These are phyloP conservation scores for Sebastes dallii DNA, from an alignment of 2,797 vertebrate genomes.

Conservation along the genomic window DNA sequence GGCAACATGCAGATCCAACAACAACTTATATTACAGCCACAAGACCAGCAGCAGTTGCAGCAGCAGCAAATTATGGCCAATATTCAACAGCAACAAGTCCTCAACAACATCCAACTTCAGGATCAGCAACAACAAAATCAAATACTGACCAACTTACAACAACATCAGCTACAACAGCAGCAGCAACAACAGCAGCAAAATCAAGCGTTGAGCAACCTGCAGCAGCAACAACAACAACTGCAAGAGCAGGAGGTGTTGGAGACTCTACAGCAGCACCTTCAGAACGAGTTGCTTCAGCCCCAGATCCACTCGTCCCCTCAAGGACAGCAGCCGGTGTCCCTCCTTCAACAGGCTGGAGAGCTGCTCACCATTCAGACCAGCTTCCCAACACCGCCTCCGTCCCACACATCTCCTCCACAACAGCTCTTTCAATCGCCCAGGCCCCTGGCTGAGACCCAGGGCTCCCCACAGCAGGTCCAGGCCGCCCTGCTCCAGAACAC, in stretches of 20 bases:
- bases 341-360: slow-evolving; percentile 92
- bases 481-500: slow-evolving; percentile 90
- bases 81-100: slow-evolving; percentile 78
- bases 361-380: slow-evolving; percentile 93
- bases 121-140: slow-evolving; percentile 81
- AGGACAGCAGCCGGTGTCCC: slow-evolving; percentile 84
- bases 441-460: slow-evolving; percentile 88
- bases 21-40: slow-evolving; percentile 75
- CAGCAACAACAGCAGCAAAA: slow-evolving; percentile 70
- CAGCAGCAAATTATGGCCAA: slow-evolving; percentile 72
- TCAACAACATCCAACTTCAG: slow-evolving; percentile 82
- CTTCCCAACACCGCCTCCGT: slow-evolving; percentile 90
- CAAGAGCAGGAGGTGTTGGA: slow-evolving; percentile 83
- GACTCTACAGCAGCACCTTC: slow-evolving; percentile 85
- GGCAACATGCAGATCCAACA: slow-evolving; percentile 78
- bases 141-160: slow-evolving; percentile 80
- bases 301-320: slow-evolving; percentile 80
- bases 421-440: slow-evolving; percentile 95
- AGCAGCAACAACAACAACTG: slow-evolving; percentile 74
- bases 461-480: slow-evolving; percentile 91
- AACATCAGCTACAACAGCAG: slow-evolving; percentile 70
- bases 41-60: slow-evolving; percentile 69
- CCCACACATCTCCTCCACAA: slow-evolving; percentile 90
- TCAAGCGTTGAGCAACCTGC: slow-evolving; percentile 75
- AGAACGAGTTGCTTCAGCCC: slow-evolving; percentile 90